Evolutionary conservation across 1,140 invertebrate species (phyloP).

Genomic region (Ditylenchus dipsaci): DNA sequence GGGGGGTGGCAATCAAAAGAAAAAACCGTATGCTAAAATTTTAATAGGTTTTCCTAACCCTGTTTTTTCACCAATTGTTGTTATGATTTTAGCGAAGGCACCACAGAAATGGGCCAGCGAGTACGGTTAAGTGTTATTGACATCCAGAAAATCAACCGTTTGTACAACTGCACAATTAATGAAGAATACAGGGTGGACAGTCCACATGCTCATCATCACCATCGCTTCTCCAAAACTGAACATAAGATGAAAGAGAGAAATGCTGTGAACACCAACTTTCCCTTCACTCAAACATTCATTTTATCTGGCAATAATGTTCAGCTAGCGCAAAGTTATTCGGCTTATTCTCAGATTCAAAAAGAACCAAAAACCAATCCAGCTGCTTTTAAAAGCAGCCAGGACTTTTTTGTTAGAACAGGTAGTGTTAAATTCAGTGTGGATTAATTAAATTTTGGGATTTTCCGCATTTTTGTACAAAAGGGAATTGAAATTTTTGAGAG

Average conservation of each 20-base stretch:
- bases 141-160: slow-evolving; percentile 19
- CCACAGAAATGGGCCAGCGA: slow-evolving; percentile 20
- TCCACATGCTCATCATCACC: too few species aligned
- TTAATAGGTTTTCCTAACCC: too few species aligned
- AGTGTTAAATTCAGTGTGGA: too few species aligned
- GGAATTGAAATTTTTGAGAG: too few species aligned
- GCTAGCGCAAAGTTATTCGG: background rate
- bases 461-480: background rate
- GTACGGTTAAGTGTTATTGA: slow-evolving; percentile 11
- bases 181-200: background rate
- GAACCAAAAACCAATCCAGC: background rate
- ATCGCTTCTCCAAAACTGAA: too few species aligned
- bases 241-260: background rate
- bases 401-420: background rate
- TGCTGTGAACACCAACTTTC: background rate
- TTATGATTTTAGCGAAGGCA: slow-evolving; percentile 10
- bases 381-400: slow-evolving; percentile 1
- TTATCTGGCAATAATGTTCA: background rate
- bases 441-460: background rate
- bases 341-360: background rate
- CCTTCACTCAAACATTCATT: background rate
- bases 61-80: too few species aligned
- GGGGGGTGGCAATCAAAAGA: too few species aligned
- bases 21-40: too few species aligned
- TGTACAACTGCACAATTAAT: slow-evolving; percentile 24